Evolutionary conservation across 35 echinoderm and acorn worm species (phyloP), one percentile per base, ranked within the genome.

Genomic region (Antedon bifida): DNA sequence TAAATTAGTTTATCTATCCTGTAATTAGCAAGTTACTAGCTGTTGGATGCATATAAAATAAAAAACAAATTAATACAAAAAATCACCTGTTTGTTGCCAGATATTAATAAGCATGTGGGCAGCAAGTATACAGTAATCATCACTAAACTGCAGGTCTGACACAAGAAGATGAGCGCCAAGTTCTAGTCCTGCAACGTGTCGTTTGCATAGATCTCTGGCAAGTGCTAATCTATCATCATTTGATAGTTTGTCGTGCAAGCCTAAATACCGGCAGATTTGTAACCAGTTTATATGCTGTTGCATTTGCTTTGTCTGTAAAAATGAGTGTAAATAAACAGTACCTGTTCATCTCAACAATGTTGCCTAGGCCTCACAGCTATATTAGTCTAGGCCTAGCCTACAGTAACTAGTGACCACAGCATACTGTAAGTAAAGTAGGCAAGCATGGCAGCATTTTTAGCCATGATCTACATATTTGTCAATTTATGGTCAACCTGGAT

Each of bases 51-150:
- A n/a, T n/a, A n/a, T n/a, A n/a, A n/a, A n/a, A n/a, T n/a, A n/a
- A n/a, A n/a, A n/a, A n/a, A n/a, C n/a, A n/a, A n/a, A n/a, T n/a
- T n/a, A n/a, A n/a, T n/a, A n/a, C n/a, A n/a, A 64, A 64, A 56
- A 76, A 35, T 86, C 82, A 99, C 95, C 91, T 56, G 78, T 86
- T 77, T 90, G 86, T 28, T 93, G 81, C 95, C 91, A 93, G 3
- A 93, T 75, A 88, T 93, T 91, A n/a, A 90, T 44, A 4, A 99
- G 85, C 35, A 99, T 51, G 82, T 99, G 95, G 13, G 90, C 85
- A 73, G 95, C 95, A 81, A 99, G 79, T 39, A 99, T 75, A 30
- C 92, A 89, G 88, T 99, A 99, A 51, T 90, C 86, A 33, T 99
- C 95, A 26, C 87, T 83, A 84, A 86, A 90, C 82, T 99, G 95